Evolutionary conservation across 2,888 invertebrate genomes (phyloP).

Genomic region (Oscheius sp.): DNA sequence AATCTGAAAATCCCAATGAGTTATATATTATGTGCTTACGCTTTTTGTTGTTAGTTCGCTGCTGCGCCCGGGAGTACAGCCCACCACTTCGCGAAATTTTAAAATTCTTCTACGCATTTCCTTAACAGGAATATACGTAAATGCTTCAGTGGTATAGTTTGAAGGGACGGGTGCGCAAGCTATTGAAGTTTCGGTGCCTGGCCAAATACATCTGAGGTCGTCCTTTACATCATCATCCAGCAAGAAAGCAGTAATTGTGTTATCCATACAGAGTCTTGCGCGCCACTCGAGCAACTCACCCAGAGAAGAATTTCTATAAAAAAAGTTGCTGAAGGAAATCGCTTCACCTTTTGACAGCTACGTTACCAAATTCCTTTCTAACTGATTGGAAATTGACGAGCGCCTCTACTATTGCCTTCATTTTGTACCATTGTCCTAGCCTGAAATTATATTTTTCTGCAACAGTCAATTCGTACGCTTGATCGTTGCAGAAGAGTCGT

Average conservation of each 20-base stretch:
- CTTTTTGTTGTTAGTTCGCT: background rate
- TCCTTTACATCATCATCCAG: constrained; percentile 40
- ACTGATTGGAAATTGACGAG: background rate
- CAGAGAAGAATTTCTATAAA: background rate
- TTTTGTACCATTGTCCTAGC: constrained; percentile 5
- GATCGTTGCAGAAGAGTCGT: constrained; percentile 7
- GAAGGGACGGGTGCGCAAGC: constrained; percentile 45
- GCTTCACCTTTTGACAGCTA: background rate
- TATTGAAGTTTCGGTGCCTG: constrained; percentile 36
- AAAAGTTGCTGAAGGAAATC: background rate
- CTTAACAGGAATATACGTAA: constrained; percentile 16
- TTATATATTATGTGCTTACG: no score
- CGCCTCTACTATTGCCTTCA: background rate
- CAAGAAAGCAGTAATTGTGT: constrained; percentile 42
- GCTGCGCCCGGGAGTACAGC: background rate
- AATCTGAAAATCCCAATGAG: constrained; percentile 6
- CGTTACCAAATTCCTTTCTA: background rate
- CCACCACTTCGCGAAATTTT: constrained; percentile 17
- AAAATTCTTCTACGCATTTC: constrained; percentile 4
- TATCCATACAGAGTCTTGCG: constrained; percentile 38
- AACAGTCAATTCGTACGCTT: background rate
- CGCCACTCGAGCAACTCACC: background rate
- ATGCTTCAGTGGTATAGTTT: constrained; percentile 30
- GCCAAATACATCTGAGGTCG: constrained; percentile 50
- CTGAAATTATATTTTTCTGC: background rate